A percentile compares a stretch with the other conserved stretches of the same genome.
phyloP scores from a whole-genome alignment of 2,113 vertebrate genomes.

The Aix galericulata region DNA sequence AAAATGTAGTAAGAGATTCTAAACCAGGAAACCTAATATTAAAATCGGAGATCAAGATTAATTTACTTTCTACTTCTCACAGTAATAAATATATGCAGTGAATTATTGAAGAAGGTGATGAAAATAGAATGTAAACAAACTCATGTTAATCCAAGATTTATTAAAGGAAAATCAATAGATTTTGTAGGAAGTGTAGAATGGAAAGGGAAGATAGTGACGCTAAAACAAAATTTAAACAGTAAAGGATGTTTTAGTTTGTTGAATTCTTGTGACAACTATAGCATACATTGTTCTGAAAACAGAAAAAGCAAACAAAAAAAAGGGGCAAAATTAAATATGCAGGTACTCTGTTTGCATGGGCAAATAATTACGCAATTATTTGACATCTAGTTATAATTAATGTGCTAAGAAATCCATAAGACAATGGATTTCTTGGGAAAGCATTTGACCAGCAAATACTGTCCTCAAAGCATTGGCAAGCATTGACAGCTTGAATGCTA shows the following conservation, averaged over 20 bases:
- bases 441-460: neutral
- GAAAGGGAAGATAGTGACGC: neutral
- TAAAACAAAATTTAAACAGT: neutral
- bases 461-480: neutral
- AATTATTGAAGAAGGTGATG: neutral
- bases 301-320: neutral
- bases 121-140: neutral
- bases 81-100: neutral
- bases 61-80: neutral
- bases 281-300: neutral
- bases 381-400: neutral
- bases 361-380: neutral
- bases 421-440: neutral
- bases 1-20: neutral
- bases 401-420: neutral
- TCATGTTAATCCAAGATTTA: neutral
- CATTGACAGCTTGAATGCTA: neutral
- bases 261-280: neutral
- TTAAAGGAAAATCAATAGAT: neutral
- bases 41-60: constrained; percentile 4
- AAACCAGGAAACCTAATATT: neutral
- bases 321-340: neutral
- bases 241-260: neutral
- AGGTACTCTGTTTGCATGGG: neutral
- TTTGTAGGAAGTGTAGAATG: neutral